Percentiles rank a stretch among this genome's conserved stretches.
Conservation (phyloP, 1,140 invertebrate species). For the Maniola jurtina region DNA sequence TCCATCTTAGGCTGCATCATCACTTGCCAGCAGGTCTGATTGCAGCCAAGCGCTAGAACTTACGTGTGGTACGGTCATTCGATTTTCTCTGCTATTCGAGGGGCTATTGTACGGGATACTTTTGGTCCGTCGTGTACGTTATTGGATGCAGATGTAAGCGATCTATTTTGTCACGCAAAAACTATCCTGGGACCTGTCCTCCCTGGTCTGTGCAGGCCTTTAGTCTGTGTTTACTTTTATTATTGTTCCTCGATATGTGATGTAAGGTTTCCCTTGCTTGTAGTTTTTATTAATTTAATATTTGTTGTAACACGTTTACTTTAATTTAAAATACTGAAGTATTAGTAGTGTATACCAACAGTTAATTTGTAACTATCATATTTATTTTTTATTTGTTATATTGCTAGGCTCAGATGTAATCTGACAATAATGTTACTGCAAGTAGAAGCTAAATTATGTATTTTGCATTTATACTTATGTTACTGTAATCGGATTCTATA, state of each 20-base stretch:
- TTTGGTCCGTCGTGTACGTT: too few relatives aligned
- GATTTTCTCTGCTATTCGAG: too few relatives aligned
- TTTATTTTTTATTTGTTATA: slow-evolving; percentile 27
- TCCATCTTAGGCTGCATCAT: too few relatives aligned
- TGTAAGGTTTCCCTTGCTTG: slow-evolving; percentile 23
- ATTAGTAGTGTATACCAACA: slow-evolving; percentile 2
- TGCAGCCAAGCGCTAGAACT: too few relatives aligned
- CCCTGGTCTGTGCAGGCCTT: neutral
- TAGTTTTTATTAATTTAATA: slow-evolving; percentile 4
- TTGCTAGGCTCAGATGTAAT: slow-evolving; percentile 43
- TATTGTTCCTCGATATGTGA: slow-evolving; percentile 46
- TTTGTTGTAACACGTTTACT: neutral
- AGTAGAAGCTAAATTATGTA: slow-evolving; percentile 9
- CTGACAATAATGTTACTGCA: slow-evolving; percentile 46
- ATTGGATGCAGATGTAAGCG: too few relatives aligned
- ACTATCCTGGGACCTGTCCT: too few relatives aligned
- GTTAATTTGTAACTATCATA: neutral
- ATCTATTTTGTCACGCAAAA: too few relatives aligned
- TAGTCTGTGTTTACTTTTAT: slow-evolving; percentile 10
- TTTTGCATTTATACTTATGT: slow-evolving; percentile 10
- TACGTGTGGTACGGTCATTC: too few relatives aligned
- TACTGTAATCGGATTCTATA: slow-evolving; percentile 9
- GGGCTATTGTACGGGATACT: too few relatives aligned
- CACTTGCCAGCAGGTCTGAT: too few relatives aligned
- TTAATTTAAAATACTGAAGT: slow-evolving; percentile 4